A percentile compares a stretch with the other conserved stretches of the same genome.
These are phyloP conservation scores for Leptopilina syphax DNA, from an alignment of 2,888 invertebrate genomes.

Conservation along the genomic window DNA sequence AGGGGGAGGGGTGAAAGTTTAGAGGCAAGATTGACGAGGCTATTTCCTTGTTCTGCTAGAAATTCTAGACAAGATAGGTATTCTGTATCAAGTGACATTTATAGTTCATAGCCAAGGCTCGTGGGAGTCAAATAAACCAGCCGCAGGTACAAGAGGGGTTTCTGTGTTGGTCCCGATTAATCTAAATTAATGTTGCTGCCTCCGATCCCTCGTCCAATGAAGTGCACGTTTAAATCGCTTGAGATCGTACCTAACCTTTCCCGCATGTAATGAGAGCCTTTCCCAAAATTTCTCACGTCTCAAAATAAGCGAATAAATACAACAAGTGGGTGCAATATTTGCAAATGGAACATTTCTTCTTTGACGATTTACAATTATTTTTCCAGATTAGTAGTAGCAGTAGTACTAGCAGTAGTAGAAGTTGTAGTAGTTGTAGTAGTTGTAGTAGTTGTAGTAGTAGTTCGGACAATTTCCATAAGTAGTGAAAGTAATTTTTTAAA, in stretches of 20 bases:
- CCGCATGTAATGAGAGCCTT: background rate
- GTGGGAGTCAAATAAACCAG: constrained; percentile 29
- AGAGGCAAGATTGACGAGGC: constrained; percentile 11
- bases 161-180: constrained; percentile 47
- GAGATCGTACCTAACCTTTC: background rate
- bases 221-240: constrained; percentile 25
- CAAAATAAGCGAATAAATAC: no score
- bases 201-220: constrained; percentile 48
- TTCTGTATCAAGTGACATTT: constrained; percentile 1
- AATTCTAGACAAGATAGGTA: constrained; percentile 20
- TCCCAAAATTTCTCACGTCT: background rate
- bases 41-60: constrained; percentile 31
- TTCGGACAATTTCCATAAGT: no score
- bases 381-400: no score
- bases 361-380: no score
- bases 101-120: constrained; percentile 33
- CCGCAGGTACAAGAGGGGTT: constrained; percentile 12
- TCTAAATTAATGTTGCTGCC: constrained; percentile 52
- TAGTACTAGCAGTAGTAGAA: no score
- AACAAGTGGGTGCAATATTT: no score
- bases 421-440: no score
- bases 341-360: no score
- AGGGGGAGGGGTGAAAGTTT: background rate
- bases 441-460: no score
- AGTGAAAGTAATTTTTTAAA: no score